Percentiles rank a stretch among this genome's conserved stretches.
These are phyloP conservation scores for Drosophila macrothrix DNA, from an alignment of 2,888 invertebrate species.

Conservation along the genomic window DNA sequence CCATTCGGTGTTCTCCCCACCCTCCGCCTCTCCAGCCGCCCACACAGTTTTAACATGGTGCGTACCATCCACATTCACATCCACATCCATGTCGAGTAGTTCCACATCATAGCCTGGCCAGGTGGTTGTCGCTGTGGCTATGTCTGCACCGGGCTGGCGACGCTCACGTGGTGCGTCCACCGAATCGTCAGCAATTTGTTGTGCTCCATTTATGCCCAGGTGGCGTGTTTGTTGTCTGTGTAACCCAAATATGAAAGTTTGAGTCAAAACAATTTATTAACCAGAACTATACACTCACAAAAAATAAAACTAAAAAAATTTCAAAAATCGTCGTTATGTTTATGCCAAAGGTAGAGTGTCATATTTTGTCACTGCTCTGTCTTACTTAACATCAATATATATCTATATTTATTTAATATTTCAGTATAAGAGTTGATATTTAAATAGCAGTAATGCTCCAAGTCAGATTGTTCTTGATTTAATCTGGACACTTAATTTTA, in stretches of 20 bases:
- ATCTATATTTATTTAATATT: not conserved
- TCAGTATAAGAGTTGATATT: not conserved
- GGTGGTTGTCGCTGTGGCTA: constrained; percentile 27
- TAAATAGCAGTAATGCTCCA: not conserved
- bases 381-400: not conserved
- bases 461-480: not conserved
- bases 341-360: not conserved
- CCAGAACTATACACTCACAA: not conserved
- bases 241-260: constrained; percentile 26
- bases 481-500: not conserved
- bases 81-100: constrained; percentile 63
- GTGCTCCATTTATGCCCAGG: constrained; percentile 88
- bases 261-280: not conserved
- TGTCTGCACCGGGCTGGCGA: constrained; percentile 46
- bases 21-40: constrained; percentile 35
- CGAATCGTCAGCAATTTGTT: constrained; percentile 75
- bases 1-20: constrained; percentile 62
- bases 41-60: constrained; percentile 60
- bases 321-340: not conserved
- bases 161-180: constrained; percentile 67
- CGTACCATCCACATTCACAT: constrained; percentile 42
- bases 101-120: constrained; percentile 72
- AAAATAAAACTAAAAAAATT: not conserved
- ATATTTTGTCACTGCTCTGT: not conserved
- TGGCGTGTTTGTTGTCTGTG: constrained; percentile 93